Conservation (phyloP, 2,888 invertebrate species). For the Drosophila tripunctata region DNA sequence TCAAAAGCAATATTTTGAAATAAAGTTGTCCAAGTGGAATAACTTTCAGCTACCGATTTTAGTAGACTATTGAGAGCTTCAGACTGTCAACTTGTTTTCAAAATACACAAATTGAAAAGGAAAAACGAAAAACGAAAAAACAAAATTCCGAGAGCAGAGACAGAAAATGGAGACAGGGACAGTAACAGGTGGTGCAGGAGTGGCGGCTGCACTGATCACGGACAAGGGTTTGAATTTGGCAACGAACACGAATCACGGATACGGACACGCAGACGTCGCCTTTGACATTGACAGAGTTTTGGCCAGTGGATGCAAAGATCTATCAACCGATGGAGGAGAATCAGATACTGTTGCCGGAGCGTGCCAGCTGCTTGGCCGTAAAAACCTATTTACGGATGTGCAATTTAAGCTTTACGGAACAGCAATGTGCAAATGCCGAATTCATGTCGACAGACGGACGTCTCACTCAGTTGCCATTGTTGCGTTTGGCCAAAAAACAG, state of each 20-base stretch:
- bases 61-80: neutral
- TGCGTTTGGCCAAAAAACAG: conserved; percentile 91
- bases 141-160: neutral
- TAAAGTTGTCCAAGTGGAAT: too few species aligned
- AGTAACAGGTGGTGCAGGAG: too few species aligned
- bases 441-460: conserved; percentile 96
- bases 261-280: too few species aligned
- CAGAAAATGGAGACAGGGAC: conserved; percentile 1
- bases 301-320: conserved; percentile 93
- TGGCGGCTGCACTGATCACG: neutral
- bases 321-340: conserved; percentile 95
- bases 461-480: conserved; percentile 90
- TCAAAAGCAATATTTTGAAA: too few species aligned
- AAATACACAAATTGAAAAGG: conserved; percentile 1
- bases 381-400: conserved; percentile 96
- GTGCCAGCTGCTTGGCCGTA: conserved; percentile 95
- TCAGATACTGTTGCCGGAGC: conserved; percentile 96
- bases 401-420: conserved; percentile 90
- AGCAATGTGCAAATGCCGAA: conserved; percentile 94
- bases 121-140: neutral
- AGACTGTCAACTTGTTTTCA: neutral
- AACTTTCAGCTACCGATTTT: too few species aligned
- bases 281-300: conserved; percentile 82
- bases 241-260: too few species aligned
- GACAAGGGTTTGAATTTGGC: neutral